These are phyloP conservation scores for Ganaspis sp. DNA, from an alignment of 1,140 invertebrate genomes.

Conservation along the genomic window DNA sequence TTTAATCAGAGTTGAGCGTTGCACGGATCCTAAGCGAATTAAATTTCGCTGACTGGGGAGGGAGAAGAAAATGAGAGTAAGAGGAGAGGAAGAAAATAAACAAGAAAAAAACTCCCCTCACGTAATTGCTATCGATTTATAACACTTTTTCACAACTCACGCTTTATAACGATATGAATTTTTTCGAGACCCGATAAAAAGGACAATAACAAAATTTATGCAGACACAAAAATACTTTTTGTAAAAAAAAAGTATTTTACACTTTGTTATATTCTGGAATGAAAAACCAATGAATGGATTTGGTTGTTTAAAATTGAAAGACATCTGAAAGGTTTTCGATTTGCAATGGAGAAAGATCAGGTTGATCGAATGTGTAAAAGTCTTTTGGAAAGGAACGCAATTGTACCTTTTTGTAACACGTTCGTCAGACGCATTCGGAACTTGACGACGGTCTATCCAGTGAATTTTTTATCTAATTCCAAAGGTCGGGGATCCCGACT, in stretches of 20 bases:
- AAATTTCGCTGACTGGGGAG: conserved; percentile 36
- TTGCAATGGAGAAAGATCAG: background rate
- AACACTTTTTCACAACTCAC: background rate
- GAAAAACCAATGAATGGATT: background rate
- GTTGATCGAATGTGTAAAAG: background rate
- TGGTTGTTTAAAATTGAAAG: conserved; percentile 9
- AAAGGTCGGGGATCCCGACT: background rate
- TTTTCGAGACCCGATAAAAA: background rate
- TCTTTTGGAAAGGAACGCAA: background rate
- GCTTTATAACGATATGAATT: background rate
- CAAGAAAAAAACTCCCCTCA: background rate
- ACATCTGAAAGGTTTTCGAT: background rate
- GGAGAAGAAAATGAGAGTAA: conserved; percentile 2
- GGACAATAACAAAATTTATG: too few relatives aligned
- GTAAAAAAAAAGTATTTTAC: too few relatives aligned
- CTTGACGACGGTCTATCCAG: background rate
- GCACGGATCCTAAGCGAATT: conserved; percentile 31
- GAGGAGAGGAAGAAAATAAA: conserved; percentile 33
- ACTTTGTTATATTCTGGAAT: background rate
- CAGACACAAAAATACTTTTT: too few relatives aligned
- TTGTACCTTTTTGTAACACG: background rate
- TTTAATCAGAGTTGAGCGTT: conserved; percentile 31
- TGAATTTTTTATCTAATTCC: conserved; percentile 27
- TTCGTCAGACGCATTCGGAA: background rate
- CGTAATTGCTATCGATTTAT: conserved; percentile 25